Percentiles rank a stretch among this genome's conserved stretches.
Evolutionary conservation across 2,888 invertebrate genomes (phyloP).

Genomic region (Camptogramma bilineatum): DNA sequence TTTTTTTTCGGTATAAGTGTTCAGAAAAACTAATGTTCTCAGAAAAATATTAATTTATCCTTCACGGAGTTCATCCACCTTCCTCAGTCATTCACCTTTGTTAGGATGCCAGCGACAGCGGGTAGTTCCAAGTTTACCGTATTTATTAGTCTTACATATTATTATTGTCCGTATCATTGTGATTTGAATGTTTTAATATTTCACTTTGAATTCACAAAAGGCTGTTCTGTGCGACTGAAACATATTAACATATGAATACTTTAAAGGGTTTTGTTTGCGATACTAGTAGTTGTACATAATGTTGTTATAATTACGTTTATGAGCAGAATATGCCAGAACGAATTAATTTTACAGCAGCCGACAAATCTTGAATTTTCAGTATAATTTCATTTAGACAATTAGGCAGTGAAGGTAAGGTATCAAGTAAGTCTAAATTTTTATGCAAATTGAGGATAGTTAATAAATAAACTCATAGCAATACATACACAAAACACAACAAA

Average conservation of each 20-base stretch:
- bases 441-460: conserved; percentile 4
- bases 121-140: conserved; percentile 9
- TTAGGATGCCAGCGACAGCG: conserved; percentile 10
- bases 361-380: no score
- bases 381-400: neutral
- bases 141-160: conserved; percentile 3
- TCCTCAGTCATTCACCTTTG: conserved; percentile 12
- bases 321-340: neutral
- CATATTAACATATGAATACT: neutral
- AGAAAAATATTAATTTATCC: conserved; percentile 8
- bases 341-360: neutral
- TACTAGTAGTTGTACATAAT: neutral
- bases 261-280: neutral
- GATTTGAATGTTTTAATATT: neutral
- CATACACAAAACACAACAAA: neutral
- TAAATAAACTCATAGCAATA: neutral
- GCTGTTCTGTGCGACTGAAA: neutral
- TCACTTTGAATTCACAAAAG: neutral
- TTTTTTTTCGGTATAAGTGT: neutral
- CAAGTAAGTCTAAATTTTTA: neutral
- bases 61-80: conserved; percentile 22
- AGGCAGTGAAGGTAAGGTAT: neutral
- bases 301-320: neutral
- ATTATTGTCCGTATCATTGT: neutral
- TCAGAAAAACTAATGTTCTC: conserved; percentile 3